These are phyloP conservation scores for Metacarcinus magister DNA, from an alignment of 2,888 invertebrate species.

Conservation along the genomic window DNA sequence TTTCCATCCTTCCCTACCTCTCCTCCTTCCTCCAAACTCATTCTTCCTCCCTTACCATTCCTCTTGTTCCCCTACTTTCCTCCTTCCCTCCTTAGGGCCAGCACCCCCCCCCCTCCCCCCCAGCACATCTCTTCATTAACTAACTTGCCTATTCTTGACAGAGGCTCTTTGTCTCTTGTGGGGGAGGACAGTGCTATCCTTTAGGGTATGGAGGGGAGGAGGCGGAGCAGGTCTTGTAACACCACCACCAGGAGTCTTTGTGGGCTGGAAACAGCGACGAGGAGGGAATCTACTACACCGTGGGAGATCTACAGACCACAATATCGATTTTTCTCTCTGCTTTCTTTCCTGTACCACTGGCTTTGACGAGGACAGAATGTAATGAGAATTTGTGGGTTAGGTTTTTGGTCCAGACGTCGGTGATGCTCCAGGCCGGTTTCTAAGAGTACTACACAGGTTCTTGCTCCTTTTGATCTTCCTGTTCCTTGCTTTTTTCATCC, in stretches of 20 bases:
- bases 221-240: background rate
- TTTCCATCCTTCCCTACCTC: background rate
- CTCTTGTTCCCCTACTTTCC: slow-evolving; percentile 29
- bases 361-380: slow-evolving; percentile 7
- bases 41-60: slow-evolving; percentile 21
- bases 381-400: background rate
- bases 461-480: background rate
- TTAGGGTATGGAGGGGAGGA: background rate
- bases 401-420: background rate
- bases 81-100: background rate
- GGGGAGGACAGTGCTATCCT: slow-evolving; percentile 2
- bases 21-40: background rate
- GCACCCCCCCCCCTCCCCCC: background rate
- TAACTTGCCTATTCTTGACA: slow-evolving; percentile 72
- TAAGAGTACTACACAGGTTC: background rate
- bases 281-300: background rate
- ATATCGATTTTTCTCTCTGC: slow-evolving; percentile 17
- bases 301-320: slow-evolving; percentile 36
- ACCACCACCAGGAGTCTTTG: slow-evolving; percentile 26
- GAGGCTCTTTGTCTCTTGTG: slow-evolving; percentile 50
- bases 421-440: background rate
- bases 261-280: background rate
- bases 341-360: background rate
- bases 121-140: slow-evolving; percentile 71
- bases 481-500: background rate